Evolutionary conservation across 1,140 invertebrate species (phyloP).

Genomic region (Brachionus manjavacas): DNA sequence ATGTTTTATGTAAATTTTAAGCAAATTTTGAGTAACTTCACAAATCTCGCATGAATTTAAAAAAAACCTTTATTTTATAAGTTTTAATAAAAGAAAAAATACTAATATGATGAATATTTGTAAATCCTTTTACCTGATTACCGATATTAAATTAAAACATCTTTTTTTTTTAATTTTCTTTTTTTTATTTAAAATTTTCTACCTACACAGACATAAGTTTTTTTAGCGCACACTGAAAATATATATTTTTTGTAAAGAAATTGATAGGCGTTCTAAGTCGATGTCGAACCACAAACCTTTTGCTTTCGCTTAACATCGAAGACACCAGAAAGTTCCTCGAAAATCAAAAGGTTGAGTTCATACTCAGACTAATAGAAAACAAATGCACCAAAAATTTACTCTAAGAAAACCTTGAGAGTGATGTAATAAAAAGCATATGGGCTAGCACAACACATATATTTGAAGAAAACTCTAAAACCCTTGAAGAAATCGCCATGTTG

Average conservation of each 20-base stretch:
- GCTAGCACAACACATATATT: background rate
- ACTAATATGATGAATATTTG: no score
- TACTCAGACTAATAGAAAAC: background rate
- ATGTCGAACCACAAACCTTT: background rate
- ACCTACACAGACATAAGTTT: background rate
- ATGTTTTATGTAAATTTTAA: no score
- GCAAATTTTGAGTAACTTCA: no score
- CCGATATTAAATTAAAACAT: background rate
- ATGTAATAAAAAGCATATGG: background rate
- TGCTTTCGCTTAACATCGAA: background rate
- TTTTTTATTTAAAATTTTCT: background rate
- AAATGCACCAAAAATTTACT: background rate
- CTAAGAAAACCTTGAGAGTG: background rate
- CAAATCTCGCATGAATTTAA: no score
- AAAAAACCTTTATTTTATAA: no score
- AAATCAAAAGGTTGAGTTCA: background rate
- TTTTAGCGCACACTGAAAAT: background rate
- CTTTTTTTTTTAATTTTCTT: background rate
- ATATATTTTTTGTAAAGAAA: background rate
- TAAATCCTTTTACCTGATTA: no score
- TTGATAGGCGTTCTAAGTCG: background rate
- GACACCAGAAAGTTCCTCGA: background rate
- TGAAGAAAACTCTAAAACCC: no score
- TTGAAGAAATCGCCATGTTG: no score
- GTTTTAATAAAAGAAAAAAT: no score